Conservation (phyloP, 2,113 vertebrate species). For the Boulengeromyrus knoepffleri region DNA sequence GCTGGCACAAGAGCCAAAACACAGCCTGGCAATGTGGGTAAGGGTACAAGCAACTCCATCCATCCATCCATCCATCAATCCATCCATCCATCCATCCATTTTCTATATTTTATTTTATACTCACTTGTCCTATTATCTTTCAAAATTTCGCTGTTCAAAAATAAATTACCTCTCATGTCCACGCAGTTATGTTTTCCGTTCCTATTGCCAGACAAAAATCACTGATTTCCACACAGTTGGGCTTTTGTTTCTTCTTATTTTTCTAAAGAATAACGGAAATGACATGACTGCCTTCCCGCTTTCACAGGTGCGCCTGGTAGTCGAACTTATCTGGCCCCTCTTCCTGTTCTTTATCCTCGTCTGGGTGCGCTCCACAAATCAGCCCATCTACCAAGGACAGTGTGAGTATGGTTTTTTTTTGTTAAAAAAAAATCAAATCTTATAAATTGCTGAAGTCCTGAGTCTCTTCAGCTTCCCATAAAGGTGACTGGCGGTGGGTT, state of each 20-base stretch:
- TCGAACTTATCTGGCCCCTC: slow-evolving; percentile 88
- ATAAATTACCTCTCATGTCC: not conserved
- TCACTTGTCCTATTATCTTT: not conserved
- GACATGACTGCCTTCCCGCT: slow-evolving; percentile 14
- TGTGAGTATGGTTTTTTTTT: slow-evolving; percentile 71
- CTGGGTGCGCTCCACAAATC: slow-evolving; percentile 77
- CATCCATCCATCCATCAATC: not conserved
- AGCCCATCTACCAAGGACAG: slow-evolving; percentile 78
- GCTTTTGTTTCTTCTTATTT: not conserved
- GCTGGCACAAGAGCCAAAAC: not conserved
- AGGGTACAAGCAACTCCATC: not conserved
- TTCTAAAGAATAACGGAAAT: not conserved
- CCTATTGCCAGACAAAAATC: not conserved
- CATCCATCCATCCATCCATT: not conserved
- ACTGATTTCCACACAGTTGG: not conserved
- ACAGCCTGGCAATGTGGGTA: not conserved
- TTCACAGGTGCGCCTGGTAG: slow-evolving; percentile 75
- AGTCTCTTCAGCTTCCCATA: not conserved
- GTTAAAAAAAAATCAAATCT: not conserved
- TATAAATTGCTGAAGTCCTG: not conserved
- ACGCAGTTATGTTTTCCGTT: not conserved
- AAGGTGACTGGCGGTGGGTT: not conserved
- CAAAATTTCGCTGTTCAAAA: not conserved
- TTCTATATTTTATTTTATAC: not conserved
- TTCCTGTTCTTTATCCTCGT: slow-evolving; percentile 95